Percentiles rank a stretch among this genome's conserved stretches.
Evolutionary conservation across 2,113 vertebrate genomes (phyloP).

Genomic region (Eulemur macaco): DNA sequence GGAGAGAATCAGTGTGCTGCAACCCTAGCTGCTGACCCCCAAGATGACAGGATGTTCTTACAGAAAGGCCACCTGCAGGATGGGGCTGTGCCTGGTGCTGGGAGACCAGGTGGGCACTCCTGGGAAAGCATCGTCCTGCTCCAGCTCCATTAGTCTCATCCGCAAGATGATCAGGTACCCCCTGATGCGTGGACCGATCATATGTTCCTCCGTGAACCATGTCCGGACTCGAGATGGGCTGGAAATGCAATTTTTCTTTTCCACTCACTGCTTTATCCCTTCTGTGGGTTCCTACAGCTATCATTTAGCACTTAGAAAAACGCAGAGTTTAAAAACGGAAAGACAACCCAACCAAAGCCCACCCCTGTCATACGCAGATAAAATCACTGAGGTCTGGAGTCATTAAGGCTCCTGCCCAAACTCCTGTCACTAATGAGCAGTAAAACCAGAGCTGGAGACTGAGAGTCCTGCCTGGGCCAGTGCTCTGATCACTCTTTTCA

Average conservation of each 20-base stretch:
- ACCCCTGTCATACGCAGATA: not conserved
- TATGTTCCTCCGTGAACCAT: slow-evolving; percentile 8
- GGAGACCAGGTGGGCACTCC: not conserved
- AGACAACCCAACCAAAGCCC: not conserved
- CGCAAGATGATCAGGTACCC: not conserved
- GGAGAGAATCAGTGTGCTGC: not conserved
- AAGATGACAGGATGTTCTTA: not conserved
- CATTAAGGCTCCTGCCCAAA: not conserved
- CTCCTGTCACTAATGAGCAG: not conserved
- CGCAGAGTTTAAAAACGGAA: not conserved
- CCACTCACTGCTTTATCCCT: not conserved
- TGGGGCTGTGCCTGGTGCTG: fast-evolving
- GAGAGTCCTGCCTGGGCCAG: not conserved
- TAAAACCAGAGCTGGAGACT: not conserved
- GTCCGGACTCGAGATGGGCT: not conserved
- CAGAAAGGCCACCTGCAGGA: not conserved
- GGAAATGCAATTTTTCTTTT: not conserved
- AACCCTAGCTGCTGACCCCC: not conserved
- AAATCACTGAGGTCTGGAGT: not conserved
- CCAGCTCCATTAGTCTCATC: not conserved
- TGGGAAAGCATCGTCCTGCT: not conserved
- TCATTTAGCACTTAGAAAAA: not conserved
- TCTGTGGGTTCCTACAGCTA: not conserved
- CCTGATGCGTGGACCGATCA: not conserved
- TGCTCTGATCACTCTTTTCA: not conserved